Conservation (phyloP, 1,140 invertebrate genomes). For the Drosophila serrata region DNA sequence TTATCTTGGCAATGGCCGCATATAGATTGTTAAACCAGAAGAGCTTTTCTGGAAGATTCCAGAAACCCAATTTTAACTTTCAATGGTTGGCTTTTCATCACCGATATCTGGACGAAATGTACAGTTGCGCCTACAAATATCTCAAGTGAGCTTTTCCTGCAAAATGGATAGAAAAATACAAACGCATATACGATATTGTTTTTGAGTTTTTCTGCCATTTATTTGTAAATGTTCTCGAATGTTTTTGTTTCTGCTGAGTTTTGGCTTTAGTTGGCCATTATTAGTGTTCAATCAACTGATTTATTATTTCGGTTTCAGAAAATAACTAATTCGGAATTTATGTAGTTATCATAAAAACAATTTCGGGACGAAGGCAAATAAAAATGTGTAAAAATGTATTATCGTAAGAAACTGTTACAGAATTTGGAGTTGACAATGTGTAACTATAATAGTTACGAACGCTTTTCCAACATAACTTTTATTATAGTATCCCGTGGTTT, state of each 20-base stretch:
- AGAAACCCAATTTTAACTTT: not conserved
- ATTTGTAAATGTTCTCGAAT: conserved; percentile 78
- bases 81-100: not conserved
- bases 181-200: conserved; percentile 19
- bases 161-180: conserved; percentile 38
- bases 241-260: conserved; percentile 48
- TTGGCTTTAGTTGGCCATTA: conserved; percentile 19
- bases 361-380: conserved; percentile 7
- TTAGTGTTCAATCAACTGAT: conserved; percentile 23
- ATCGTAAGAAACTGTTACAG: conserved; percentile 4
- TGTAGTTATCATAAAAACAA: not conserved
- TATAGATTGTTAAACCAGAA: not conserved
- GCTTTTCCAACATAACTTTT: not conserved
- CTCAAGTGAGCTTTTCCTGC: conserved; percentile 7
- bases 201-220: conserved; percentile 50
- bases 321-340: conserved; percentile 4
- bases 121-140: conserved; percentile 6
- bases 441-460: not conserved
- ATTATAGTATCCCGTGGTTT: conserved; percentile 1
- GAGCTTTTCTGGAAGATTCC: conserved; percentile 9
- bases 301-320: conserved; percentile 11
- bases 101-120: not conserved
- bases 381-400: conserved; percentile 4
- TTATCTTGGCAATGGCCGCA: not conserved
- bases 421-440: not conserved